Evolutionary conservation across 2,888 invertebrate species (phyloP), one percentile per base, ranked within the genome.

Genomic region (Acrocera orbiculus): DNA sequence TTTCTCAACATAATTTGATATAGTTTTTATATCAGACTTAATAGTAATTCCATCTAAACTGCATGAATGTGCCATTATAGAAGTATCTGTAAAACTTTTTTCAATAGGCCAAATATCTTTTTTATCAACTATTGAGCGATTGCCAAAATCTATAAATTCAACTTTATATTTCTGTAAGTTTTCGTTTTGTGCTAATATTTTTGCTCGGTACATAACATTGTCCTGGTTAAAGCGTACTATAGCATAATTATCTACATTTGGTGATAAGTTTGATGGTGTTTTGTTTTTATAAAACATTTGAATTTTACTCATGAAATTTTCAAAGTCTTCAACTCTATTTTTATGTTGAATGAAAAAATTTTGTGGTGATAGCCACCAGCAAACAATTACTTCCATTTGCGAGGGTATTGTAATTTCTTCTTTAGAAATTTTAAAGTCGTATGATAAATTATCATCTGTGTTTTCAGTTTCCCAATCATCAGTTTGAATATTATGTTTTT

Each of bases 111-210:
- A 82, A 16, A 81, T 69, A 44, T 76, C 73, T 38, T 61, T 64
- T 0, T 63, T 61, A 28, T 69, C 66, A 0, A 80, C 73, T 0
- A 68, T 59, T 25, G 73, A 70, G 35, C 67, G 67, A 47, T 80
- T 81, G 4, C 83, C 83, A 45, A 76, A 80, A 54, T 83, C 83
- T 1, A 83, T 66, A 48, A 76, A 82, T 16, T 70, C 65, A 1
- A 83, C 76, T 36, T 72, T 66, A 51, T 70, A 73, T 44, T 70
- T 69, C 2, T 66, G 64, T 26, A 64, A 56, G 40, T 67, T 65
- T 38, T 70, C 67, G 30, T 61, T 52, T 27, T 66, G 63, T 4
- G 70, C 64, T 2, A 73, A 50, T 1, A 82, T 61, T 22, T 69
- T 67, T 1, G 77, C 82, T 31, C 83, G 63, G 51, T 82, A 78